phyloP scores from a whole-genome alignment of 2,797 vertebrate genomes.

The Gymnopithys bicolor region DNA sequence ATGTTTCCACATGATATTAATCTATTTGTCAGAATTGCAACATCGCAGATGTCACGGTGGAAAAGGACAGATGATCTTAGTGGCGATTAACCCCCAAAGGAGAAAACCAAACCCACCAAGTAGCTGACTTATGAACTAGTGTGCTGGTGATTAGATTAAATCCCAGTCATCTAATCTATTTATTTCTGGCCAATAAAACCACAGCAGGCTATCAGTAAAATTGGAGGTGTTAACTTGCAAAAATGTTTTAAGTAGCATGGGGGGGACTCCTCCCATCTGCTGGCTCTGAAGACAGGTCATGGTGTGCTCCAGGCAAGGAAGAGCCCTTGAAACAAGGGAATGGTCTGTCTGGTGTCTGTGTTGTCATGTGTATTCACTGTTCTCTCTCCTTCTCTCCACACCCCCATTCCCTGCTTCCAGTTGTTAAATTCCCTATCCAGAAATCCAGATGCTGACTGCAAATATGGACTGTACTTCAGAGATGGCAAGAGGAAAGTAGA shows the following conservation, averaged over 20 bases:
- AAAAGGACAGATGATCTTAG: conserved; percentile 18
- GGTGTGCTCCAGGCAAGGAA: not conserved
- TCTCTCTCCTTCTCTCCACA: not conserved
- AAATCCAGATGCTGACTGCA: conserved; percentile 80
- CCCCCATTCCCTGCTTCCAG: conserved; percentile 53
- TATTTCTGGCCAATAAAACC: conserved; percentile 13
- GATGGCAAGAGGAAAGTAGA: conserved; percentile 90
- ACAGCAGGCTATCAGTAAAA: conserved; percentile 12
- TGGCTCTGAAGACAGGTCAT: not conserved
- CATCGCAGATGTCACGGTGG: not conserved
- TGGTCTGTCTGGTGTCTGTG: not conserved
- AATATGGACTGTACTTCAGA: conserved; percentile 85
- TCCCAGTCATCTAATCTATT: conserved; percentile 25
- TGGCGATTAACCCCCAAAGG: not conserved
- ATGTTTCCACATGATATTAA: conserved; percentile 26
- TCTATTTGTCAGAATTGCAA: conserved; percentile 37
- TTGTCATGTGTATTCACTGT: not conserved
- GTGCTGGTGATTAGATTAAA: conserved; percentile 6
- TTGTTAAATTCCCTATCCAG: conserved; percentile 81
- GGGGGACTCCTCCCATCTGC: not conserved
- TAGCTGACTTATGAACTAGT: not conserved
- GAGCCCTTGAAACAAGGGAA: not conserved
- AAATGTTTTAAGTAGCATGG: not conserved
- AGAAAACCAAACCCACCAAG: conserved; percentile 28
- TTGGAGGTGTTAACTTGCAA: conserved; percentile 22